phyloP scores from a whole-genome alignment of 30 jellyfish, hydroid and myxozoan species.

The Aurelia sp. region DNA sequence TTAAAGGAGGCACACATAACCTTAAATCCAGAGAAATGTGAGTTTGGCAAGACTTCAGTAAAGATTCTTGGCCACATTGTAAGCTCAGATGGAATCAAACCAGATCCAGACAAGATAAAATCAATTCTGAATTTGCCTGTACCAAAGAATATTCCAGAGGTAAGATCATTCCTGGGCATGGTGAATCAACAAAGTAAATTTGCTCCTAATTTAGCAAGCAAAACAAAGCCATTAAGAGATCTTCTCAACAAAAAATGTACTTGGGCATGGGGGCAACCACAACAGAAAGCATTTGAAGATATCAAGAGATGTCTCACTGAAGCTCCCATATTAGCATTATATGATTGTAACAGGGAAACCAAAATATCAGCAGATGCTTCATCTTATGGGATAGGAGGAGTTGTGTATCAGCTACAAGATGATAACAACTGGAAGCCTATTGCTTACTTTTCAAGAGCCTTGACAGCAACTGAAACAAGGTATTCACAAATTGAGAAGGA shows the following conservation, averaged over 20 bases:
- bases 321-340: conserved; percentile 23
- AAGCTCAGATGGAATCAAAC: conserved; percentile 46
- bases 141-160: conserved; percentile 49
- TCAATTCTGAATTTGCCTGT: conserved; percentile 38
- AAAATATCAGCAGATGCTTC: conserved; percentile 52
- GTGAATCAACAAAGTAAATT: conserved; percentile 40
- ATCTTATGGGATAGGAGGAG: conserved; percentile 63
- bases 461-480: conserved; percentile 46
- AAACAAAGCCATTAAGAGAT: conserved; percentile 52
- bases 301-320: conserved; percentile 18
- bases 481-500: conserved; percentile 73
- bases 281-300: conserved; percentile 46
- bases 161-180: conserved; percentile 59
- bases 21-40: conserved; percentile 61
- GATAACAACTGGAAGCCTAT: conserved; percentile 45
- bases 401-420: conserved; percentile 39
- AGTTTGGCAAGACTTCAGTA: conserved; percentile 8
- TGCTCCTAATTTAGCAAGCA: conserved; percentile 42
- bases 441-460: conserved; percentile 50
- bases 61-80: conserved; percentile 53
- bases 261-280: conserved; percentile 53
- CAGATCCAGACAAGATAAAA: conserved; percentile 37
- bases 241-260: conserved; percentile 22
- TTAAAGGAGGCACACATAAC: conserved; percentile 53
- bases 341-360: conserved; percentile 21